A percentile compares a stretch with the other conserved stretches of the same genome.
These are phyloP conservation scores for Holothuria glaberrima DNA, from an alignment of 35 echinoderm and acorn worm genomes.

Conservation along the genomic window DNA sequence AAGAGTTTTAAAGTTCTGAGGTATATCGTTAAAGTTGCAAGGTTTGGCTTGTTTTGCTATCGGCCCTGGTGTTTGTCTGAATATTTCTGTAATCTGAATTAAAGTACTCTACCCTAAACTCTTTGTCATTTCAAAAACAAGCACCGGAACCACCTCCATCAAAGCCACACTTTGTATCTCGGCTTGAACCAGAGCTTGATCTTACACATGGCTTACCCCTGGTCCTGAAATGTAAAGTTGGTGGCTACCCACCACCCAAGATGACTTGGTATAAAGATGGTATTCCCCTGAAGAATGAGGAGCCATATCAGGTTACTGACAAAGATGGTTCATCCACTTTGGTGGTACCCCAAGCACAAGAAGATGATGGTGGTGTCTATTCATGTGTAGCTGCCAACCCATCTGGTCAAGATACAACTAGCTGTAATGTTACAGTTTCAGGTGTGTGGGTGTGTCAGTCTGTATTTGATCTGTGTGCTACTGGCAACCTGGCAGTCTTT, in stretches of 20 bases:
- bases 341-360: conserved; percentile 32
- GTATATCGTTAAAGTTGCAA: too few species aligned
- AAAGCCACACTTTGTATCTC: conserved; percentile 36
- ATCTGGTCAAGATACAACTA: conserved; percentile 31
- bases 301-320: conserved; percentile 3
- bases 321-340: conserved; percentile 27
- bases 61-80: neutral
- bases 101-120: neutral
- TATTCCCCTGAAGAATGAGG: conserved; percentile 35
- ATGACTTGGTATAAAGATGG: conserved; percentile 63
- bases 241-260: conserved; percentile 46
- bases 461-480: too few species aligned
- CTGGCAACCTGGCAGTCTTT: too few species aligned
- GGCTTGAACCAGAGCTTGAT: conserved; percentile 33
- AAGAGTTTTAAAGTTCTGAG: too few species aligned
- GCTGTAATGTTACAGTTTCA: conserved; percentile 57
- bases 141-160: conserved; percentile 39
- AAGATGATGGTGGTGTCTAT: conserved; percentile 42
- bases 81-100: too few species aligned
- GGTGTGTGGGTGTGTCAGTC: conserved; percentile 30
- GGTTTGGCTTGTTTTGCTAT: neutral
- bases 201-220: conserved; percentile 14
- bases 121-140: neutral
- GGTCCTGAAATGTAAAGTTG: conserved; percentile 40
- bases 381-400: conserved; percentile 45